Base-by-base conservation (phyloP, 2,113 vertebrate species). In the Calyptommatus sinebrachiatus region DNA sequence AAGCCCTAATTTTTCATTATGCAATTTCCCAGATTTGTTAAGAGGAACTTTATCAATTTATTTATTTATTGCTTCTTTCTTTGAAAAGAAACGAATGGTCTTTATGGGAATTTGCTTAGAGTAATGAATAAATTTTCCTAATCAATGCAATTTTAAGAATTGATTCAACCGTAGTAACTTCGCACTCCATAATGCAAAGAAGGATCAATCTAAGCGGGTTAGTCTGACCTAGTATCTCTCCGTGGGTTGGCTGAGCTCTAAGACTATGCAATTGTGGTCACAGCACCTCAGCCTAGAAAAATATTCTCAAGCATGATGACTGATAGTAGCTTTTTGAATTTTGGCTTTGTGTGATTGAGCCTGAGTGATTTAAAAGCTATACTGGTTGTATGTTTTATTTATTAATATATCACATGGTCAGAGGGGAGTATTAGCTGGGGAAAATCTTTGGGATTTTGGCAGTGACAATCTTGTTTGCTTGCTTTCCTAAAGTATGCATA, bases 391-490 rank as follows among this genome's bases (percentile, higher is more conserved):
- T 0, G 3, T 65, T 12, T 86, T 1, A 63, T 86, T 79, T 68
- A 57, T 68, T 50, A 48, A 76, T 41, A 1, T 31, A 73, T 73
- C 14, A 81, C 74, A 57, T 41, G 35, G 20, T 63, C 28, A 21
- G 29, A 60, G 12, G 3, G 3, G 70, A 77, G 66, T 72, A 2
- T 45, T 24, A 35, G 7, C 46, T 18, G 11, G 22, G 14, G 41
- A 29, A 71, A 14, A 18, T 69, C 78, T 65, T 41, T 66, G 35
- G 0, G 0, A 88, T 57, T 74, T 53, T 63, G 48, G 26, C 35
- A 80, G 11, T 53, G 21, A 29, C 29, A 16, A 57, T 74, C 73
- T 24, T 80, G n/a, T 53, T 88, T 68, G 1, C 26, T 76, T 83
- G 8, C 53, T 78, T 70, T 45, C 78, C n/a, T 67, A 46, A 22